phyloP scores from a whole-genome alignment of 2,797 vertebrate genomes.

The Chelidonichthys spinosus region DNA sequence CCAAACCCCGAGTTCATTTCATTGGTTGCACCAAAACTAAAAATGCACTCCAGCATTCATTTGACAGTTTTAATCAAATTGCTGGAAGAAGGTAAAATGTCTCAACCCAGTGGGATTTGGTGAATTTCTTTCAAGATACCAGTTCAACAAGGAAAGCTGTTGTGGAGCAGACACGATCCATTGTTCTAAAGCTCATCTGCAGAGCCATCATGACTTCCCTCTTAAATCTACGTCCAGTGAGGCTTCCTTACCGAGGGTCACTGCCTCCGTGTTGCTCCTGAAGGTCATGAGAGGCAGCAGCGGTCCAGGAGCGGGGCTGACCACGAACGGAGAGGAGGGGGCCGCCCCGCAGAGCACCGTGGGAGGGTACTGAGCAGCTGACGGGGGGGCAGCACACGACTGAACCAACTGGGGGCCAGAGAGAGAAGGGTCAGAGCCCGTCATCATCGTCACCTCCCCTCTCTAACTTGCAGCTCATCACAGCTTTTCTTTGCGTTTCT shows the following conservation, averaged over 20 bases:
- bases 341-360: constrained; percentile 87
- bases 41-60: too few species aligned
- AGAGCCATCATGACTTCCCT: not conserved
- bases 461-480: not conserved
- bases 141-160: too few species aligned
- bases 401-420: constrained; percentile 85
- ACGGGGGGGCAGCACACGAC: constrained; percentile 56
- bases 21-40: too few species aligned
- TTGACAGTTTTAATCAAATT: too few species aligned
- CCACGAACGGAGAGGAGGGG: constrained; percentile 84
- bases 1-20: too few species aligned
- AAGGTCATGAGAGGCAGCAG: constrained; percentile 88
- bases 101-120: too few species aligned
- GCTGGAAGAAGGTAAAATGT: too few species aligned
- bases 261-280: constrained; percentile 87
- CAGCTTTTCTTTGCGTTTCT: not conserved
- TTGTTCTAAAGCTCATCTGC: too few species aligned
- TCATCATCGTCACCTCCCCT: not conserved
- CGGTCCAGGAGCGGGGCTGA: constrained; percentile 84
- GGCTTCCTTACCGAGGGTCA: constrained; percentile 80
- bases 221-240: not conserved
- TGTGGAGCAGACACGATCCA: too few species aligned
- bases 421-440: not conserved
- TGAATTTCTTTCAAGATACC: too few species aligned
- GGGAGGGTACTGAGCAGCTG: constrained; percentile 84